Base-by-base conservation (phyloP, 2,888 invertebrate species). In the Cosmia pyralina region DNA sequence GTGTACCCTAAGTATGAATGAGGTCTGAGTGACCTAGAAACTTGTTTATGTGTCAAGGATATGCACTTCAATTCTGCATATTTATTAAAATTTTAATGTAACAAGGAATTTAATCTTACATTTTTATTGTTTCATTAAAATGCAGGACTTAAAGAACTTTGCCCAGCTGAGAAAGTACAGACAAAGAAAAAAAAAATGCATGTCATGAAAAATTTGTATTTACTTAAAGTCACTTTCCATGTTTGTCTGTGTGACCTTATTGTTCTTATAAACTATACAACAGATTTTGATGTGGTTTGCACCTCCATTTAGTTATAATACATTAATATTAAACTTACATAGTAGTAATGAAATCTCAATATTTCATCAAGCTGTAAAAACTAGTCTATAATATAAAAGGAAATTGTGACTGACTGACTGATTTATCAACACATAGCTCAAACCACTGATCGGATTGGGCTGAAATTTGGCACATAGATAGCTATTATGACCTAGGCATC, bases 21-120 rank as follows among this genome's bases (percentile, higher is more conserved):
- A 73, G 69, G 62, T 76, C 80, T 74, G 41, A 69, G 64, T 82
- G 72, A 72, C 85, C 75, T 82, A 76, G 68, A 78, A 78, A 52
- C 22, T 0, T 71, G 48, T 65, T 66, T 76, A 59, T 76, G 57
- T 81, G 74, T 71, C 79, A 83, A 84, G 83, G 76, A 60, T 68
- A 19, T 0, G 3, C 15, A 22, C 46, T 62, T 65, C 4, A 11
- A 19, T n/a, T 44, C 22, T 48, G 22, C 0, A 28, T 8, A 28
- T 62, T 62, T 53, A 59, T 19, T 28, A 28, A 28, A 41, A 41
- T 52, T 22, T 38, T 4, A 22, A 65, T 41, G 4, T 17, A 55
- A 38, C 17, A 17, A 50, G 1, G 11, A 22, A 41, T 41, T 55
- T 55, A 65, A 11, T 53, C 38, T 38, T 38, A 38, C 38, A 38